Evolutionary conservation across 2,888 invertebrate genomes (phyloP).

Genomic region (Cistogaster globosa): DNA sequence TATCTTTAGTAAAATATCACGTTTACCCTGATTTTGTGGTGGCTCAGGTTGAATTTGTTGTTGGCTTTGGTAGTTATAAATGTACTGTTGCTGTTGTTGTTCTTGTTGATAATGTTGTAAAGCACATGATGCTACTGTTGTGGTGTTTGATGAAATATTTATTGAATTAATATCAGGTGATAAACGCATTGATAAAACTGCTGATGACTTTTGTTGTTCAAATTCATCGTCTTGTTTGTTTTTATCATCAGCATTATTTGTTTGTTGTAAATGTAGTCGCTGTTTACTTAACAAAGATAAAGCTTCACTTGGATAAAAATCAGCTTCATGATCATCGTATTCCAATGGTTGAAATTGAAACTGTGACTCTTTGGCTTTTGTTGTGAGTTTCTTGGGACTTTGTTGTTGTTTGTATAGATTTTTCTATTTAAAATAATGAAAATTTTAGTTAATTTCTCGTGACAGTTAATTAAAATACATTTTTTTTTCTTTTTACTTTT

Average conservation of each 20-base stretch:
- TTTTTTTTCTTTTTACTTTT: too few relatives aligned
- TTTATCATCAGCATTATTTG: background rate
- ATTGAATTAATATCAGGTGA: constrained; percentile 67
- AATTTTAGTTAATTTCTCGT: too few relatives aligned
- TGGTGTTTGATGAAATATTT: constrained; percentile 58
- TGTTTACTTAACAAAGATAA: constrained; percentile 54
- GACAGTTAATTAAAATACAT: too few relatives aligned
- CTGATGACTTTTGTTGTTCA: constrained; percentile 13
- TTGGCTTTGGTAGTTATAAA: constrained; percentile 10
- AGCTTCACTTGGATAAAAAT: constrained; percentile 58
- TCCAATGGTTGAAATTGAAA: constrained; percentile 58
- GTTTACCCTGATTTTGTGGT: constrained; percentile 72
- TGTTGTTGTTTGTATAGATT: constrained; percentile 61
- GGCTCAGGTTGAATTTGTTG: constrained; percentile 42
- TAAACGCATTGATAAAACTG: constrained; percentile 60
- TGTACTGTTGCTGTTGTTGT: constrained; percentile 17
- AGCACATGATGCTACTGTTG: constrained; percentile 52
- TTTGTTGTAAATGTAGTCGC: background rate
- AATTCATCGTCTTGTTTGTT: background rate
- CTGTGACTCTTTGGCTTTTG: constrained; percentile 37
- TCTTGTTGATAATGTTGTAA: constrained; percentile 55
- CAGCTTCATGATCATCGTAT: constrained; percentile 26
- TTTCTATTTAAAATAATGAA: constrained; percentile 45
- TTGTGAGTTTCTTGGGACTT: constrained; percentile 62
- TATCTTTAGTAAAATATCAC: constrained; percentile 80